Base-by-base conservation (phyloP, 2,888 invertebrate species). In the Caenorhabditis macrosperma region DNA sequence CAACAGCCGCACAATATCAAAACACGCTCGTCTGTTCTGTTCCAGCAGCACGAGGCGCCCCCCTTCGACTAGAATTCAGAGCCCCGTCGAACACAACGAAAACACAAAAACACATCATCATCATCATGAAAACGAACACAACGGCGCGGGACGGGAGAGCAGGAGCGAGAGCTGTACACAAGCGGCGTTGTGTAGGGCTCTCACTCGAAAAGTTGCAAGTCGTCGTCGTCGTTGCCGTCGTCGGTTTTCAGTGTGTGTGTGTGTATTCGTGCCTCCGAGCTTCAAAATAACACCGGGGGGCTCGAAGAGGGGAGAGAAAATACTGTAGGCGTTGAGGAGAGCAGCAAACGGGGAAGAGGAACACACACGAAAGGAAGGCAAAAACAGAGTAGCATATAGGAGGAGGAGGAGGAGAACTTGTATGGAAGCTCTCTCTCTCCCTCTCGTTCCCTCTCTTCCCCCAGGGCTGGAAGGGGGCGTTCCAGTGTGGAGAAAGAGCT, bases 1-100 rank as follows among this genome's bases (percentile, higher is more conserved):
- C n/a, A n/a, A n/a, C n/a, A n/a, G n/a, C n/a, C n/a, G n/a, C n/a
- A 44, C 44, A 44, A 44, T 44, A 44, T 44, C 44, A 44, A 44
- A 44, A 44, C 44, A 44, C 17, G 17, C 44, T n/a, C n/a, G n/a
- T n/a, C n/a, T n/a, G n/a, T n/a, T n/a, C n/a, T n/a, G n/a, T n/a
- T n/a, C n/a, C n/a, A n/a, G n/a, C n/a, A n/a, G n/a, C n/a, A n/a
- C n/a, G n/a, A n/a, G 3, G 17, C 44, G 4, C 15, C 38, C 38
- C 15, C 3, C 7, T 38, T 12, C 2, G 15, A 38, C 38, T 38
- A 44, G 44, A 44, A 44, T 44, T 38, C 15, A 15, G 38, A 15
- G 38, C 12, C 15, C 15, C 15, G 9, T 38, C 38, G 38, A 10
- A 10, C 38, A 38, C 44, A 9, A 44, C 44, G 44, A 44, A 44